Evolutionary conservation across 2,888 invertebrate species (phyloP).

Genomic region (Meteorus colon): DNA sequence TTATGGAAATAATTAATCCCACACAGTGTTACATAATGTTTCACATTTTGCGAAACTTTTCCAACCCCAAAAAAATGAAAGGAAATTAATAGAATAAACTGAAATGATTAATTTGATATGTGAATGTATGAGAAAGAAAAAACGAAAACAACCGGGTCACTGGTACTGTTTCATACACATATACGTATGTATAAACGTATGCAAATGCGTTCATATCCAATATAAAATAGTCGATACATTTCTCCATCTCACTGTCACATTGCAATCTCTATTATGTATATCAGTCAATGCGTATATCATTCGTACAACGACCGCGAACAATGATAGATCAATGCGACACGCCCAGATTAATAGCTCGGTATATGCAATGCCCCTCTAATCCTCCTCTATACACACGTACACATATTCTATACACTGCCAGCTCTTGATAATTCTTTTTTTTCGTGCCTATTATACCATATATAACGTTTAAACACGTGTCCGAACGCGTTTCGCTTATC

Average conservation of each 20-base stretch:
- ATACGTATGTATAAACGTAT: slow-evolving; percentile 44
- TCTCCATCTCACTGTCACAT: slow-evolving; percentile 45
- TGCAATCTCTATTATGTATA: slow-evolving; percentile 67
- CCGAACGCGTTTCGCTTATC: slow-evolving; percentile 57
- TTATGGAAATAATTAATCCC: too few species aligned
- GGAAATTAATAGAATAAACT: too few species aligned
- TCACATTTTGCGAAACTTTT: too few species aligned
- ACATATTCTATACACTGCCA: neutral
- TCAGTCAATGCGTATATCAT: slow-evolving; percentile 65
- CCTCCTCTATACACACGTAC: slow-evolving; percentile 60
- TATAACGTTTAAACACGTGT: slow-evolving; percentile 29
- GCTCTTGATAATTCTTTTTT: slow-evolving; percentile 8
- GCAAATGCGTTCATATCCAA: slow-evolving; percentile 41
- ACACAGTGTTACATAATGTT: too few species aligned
- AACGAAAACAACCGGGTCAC: slow-evolving; percentile 10
- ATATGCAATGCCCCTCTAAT: neutral
- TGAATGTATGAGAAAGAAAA: neutral
- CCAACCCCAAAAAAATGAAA: too few species aligned
- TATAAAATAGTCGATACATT: slow-evolving; percentile 28
- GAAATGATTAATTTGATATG: too few species aligned
- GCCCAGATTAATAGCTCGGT: slow-evolving; percentile 69
- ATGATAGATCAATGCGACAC: slow-evolving; percentile 73
- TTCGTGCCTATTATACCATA: slow-evolving; percentile 22
- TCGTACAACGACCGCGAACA: slow-evolving; percentile 59
- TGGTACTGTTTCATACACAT: neutral